Conservation (phyloP, 2,113 vertebrate species). For the Anoura caudifer region DNA sequence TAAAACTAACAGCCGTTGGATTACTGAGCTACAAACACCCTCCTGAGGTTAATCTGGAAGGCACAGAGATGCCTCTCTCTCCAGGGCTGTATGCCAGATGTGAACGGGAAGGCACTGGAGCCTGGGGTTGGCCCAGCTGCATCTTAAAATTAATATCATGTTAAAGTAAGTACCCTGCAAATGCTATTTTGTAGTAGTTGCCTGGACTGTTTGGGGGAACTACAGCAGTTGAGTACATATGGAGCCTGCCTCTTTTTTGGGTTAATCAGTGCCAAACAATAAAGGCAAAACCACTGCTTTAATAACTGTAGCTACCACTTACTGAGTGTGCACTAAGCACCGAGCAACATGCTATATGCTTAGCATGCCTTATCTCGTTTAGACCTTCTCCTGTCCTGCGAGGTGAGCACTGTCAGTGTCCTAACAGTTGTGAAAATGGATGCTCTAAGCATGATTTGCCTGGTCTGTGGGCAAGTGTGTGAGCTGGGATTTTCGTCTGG, state of each 20-base stretch:
- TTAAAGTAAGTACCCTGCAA: conserved; percentile 4
- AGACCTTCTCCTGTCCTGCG: background rate
- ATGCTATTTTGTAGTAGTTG: background rate
- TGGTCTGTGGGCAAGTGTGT: background rate
- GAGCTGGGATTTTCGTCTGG: background rate
- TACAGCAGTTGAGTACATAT: no score
- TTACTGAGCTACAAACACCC: conserved; percentile 21
- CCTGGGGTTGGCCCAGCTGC: conserved; percentile 33
- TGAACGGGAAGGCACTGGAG: background rate
- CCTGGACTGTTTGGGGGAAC: background rate
- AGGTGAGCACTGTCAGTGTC: rapidly evolving
- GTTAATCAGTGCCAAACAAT: background rate
- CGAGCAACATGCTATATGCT: no score
- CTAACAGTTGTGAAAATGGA: background rate
- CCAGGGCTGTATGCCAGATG: background rate
- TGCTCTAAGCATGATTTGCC: background rate
- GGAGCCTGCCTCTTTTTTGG: background rate
- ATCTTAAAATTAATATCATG: background rate
- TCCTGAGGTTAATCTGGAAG: conserved; percentile 38
- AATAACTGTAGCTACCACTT: background rate
- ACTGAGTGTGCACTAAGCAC: background rate
- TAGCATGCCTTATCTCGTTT: background rate
- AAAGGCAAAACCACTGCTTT: background rate
- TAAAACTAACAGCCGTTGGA: conserved; percentile 60
- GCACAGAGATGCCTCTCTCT: background rate